Base-by-base conservation (phyloP, 2,888 invertebrate species). In the Leucania comma region DNA sequence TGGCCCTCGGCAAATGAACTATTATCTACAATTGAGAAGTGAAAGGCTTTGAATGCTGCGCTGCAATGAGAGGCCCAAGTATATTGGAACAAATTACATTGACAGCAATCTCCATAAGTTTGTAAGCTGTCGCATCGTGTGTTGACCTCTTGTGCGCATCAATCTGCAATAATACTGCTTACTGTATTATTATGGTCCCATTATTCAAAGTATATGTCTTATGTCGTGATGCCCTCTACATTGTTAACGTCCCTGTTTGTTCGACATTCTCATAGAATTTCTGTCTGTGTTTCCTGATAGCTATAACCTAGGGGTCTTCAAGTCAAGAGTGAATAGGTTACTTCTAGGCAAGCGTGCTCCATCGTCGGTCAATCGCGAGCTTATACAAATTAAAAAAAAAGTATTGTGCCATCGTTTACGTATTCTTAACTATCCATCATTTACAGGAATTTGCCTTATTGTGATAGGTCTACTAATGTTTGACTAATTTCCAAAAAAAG, bases 51-150 rank as follows among this genome's bases (percentile, higher is more conserved):
- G 8, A 14, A 46, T 51, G 9, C 17, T 38, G n/a, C 12, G 20
- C n/a, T 69, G 38, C n/a, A 20, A 46, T 17, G 46, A 42, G 20
- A 3, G 42, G 20, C 12, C 58, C 22, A 46, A 22, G 10, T 2
- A 24, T 46, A n/a, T 20, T 68, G 68, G 58, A 53, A 24, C n/a
- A 24, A 26, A 56, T 56, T 56, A n/a, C 29, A 14, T 32, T 32
- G 32, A 17, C 32, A 68, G 42, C 17, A 24, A 35, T 35, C 14
- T 46, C 14, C n/a, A 24, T 58, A 6, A 59, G 6, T 42, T 24
- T 46, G 68, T 10, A 42, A 38, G 6, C 58, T 29, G n/a, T 26
- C 17, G 3, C 67, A 54, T 35, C 50, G 42, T 53, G 14, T 32
- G 32, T 53, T 58, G 58, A 53, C 58, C 50, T 29, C 50, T 32